Evolutionary conservation across 2,113 vertebrate species (phyloP).

Genomic region (Tetrao urogallus): DNA sequence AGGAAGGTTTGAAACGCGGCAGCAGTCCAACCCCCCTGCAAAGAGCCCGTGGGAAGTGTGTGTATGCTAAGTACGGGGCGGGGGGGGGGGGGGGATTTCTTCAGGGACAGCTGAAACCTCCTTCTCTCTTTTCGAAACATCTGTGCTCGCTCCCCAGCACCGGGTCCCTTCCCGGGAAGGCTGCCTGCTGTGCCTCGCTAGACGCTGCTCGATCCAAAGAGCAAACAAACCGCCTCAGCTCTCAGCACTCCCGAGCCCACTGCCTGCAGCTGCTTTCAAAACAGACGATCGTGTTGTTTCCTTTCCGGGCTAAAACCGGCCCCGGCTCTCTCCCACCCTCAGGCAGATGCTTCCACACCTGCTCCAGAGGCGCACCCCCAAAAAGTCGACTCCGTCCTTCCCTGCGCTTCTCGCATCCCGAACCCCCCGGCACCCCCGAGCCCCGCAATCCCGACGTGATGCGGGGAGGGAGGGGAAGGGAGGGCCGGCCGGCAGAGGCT

Average conservation of each 20-base stretch:
- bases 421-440: not conserved
- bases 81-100: not conserved
- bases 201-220: slow-evolving; percentile 40
- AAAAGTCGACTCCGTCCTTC: not conserved
- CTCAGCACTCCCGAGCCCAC: slow-evolving; percentile 23
- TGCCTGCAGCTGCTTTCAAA: slow-evolving; percentile 55
- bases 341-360: slow-evolving; percentile 48
- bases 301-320: not conserved
- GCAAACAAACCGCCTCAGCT: slow-evolving; percentile 63
- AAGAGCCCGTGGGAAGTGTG: not conserved
- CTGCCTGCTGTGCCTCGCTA: slow-evolving; percentile 49
- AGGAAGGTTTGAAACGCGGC: not conserved
- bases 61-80: not conserved
- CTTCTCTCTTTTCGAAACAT: not conserved
- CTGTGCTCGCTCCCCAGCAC: slow-evolving; percentile 38
- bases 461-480: not conserved
- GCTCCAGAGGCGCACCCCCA: slow-evolving; percentile 25
- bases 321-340: slow-evolving; percentile 1
- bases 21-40: not conserved
- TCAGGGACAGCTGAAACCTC: not conserved
- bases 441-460: not conserved
- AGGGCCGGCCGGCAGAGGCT: not conserved
- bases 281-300: slow-evolving; percentile 48
- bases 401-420: not conserved
- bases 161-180: slow-evolving; percentile 27